Evolutionary conservation across 2,888 invertebrate genomes (phyloP), one percentile per base, ranked within the genome.

Genomic region (Phaedon cochleariae): DNA sequence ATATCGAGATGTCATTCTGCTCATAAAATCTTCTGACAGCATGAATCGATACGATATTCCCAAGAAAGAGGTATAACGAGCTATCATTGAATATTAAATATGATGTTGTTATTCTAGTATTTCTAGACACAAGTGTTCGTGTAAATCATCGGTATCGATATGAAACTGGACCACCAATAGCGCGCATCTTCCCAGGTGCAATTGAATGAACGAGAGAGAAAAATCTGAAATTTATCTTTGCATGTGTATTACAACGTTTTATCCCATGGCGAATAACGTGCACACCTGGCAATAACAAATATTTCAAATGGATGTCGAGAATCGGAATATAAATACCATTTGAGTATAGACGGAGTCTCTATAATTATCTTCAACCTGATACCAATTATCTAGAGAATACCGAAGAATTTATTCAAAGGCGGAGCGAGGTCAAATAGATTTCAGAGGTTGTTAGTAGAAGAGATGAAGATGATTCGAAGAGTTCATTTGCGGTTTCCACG

Each of bases 251-350:
- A 17, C 9, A 57, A 22, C 26, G 55, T 45, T 41, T 41, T 15
- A n/a, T n/a, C 7, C 12, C 18, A 45, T 55, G 41, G 64, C 52
- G 54, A 54, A 64, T 59, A 59, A 21, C 12, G 41, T 41, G 59
- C 48, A 64, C 67, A 67, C 63, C 63, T 63, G 60, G 66, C 59
- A 17, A 51, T 59, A 58, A 54, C 29, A 34, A 53, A 54, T 65
- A 54, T 62, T 65, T 59, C 65, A 62, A 65, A 66, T 54, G 21
- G 53, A 51, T 54, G 49, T 54, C 49, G 49, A 53, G 55, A 48
- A 54, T 48, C 12, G 26, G 53, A 54, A 54, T 57, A 57, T 57
- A 57, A 54, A 53, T 61, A 54, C 52, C 29, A 61, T 20, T 26
- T 46, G 53, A 26, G 26, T 18, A 22, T 53, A 31, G 52, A 60